A percentile compares a stretch with the other conserved stretches of the same genome.
These are phyloP conservation scores for Bombus soroeensis DNA, from an alignment of 1,140 invertebrate genomes.

Conservation along the genomic window DNA sequence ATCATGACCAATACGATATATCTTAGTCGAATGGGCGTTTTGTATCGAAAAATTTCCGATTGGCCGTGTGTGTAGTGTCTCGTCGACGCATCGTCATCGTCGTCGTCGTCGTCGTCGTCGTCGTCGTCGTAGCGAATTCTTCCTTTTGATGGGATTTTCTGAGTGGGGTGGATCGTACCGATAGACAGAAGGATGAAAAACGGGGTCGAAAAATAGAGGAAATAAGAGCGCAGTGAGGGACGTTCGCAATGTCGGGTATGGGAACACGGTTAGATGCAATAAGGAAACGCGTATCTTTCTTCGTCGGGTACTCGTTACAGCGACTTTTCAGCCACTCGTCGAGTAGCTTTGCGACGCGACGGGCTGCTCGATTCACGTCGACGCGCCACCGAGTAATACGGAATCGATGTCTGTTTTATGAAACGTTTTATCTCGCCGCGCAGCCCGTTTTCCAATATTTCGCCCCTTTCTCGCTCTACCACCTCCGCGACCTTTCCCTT, in stretches of 20 bases:
- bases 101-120: not conserved
- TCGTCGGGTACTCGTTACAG: not conserved
- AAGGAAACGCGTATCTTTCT: conserved; percentile 57
- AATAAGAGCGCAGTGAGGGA: not conserved
- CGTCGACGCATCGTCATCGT: not conserved
- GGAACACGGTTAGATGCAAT: conserved; percentile 49
- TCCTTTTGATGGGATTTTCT: not conserved
- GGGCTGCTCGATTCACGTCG: conserved; percentile 54
- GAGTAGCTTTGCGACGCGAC: not conserved
- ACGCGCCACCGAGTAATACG: conserved; percentile 66
- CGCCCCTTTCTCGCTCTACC: conserved; percentile 58
- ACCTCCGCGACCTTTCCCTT: conserved; percentile 44
- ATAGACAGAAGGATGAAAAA: conserved; percentile 12
- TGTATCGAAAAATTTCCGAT: not conserved
- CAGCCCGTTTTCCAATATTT: conserved; percentile 73
- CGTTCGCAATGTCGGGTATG: not conserved
- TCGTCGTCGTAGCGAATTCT: not conserved
- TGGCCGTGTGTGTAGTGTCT: not conserved
- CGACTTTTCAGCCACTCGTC: conserved; percentile 24
- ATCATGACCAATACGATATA: not conserved
- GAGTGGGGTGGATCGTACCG: not conserved
- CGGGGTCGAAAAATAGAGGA: not conserved
- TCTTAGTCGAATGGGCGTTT: not conserved
- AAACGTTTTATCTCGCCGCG: conserved; percentile 75
- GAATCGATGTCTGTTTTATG: conserved; percentile 77